These are phyloP conservation scores for Calameuta pallipes DNA, from an alignment of 2,888 invertebrate genomes.

Conservation along the genomic window DNA sequence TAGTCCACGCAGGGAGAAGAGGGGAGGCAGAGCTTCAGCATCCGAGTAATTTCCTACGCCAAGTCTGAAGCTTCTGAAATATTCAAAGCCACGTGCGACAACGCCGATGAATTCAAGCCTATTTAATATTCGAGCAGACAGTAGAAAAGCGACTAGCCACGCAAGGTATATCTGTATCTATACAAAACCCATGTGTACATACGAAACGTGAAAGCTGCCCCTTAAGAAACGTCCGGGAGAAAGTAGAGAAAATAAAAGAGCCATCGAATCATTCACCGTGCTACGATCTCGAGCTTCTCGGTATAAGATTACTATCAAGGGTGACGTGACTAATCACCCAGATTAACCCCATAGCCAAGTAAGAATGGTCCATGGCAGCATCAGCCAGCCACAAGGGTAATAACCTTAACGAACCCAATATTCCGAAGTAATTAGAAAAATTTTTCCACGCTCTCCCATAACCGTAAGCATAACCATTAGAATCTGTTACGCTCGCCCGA, in stretches of 20 bases:
- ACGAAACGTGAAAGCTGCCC: not conserved
- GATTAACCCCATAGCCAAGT: not conserved
- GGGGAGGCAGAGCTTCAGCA: not conserved
- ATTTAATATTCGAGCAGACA: slow-evolving; percentile 44
- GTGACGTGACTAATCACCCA: not conserved
- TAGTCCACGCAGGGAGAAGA: too few relatives aligned
- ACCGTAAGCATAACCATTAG: slow-evolving; percentile 59
- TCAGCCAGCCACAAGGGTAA: not conserved
- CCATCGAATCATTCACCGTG: not conserved
- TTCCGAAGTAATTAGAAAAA: slow-evolving; percentile 54
- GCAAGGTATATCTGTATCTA: not conserved
- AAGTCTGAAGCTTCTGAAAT: slow-evolving; percentile 28
- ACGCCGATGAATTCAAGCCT: slow-evolving; percentile 45
- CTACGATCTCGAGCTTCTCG: not conserved
- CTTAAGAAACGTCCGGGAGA: not conserved
- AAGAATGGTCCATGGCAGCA: not conserved
- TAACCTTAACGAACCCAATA: slow-evolving; percentile 23
- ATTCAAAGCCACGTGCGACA: slow-evolving; percentile 48
- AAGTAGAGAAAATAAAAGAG: not conserved
- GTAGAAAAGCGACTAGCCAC: not conserved
- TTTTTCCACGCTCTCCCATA: slow-evolving; percentile 35
- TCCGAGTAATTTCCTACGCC: not conserved
- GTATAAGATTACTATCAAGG: not conserved
- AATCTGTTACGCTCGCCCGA: slow-evolving; percentile 53
- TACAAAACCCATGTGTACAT: not conserved